Evolutionary conservation across 2,888 invertebrate genomes (phyloP).

Genomic region (Scaptomyza caliginosa): DNA sequence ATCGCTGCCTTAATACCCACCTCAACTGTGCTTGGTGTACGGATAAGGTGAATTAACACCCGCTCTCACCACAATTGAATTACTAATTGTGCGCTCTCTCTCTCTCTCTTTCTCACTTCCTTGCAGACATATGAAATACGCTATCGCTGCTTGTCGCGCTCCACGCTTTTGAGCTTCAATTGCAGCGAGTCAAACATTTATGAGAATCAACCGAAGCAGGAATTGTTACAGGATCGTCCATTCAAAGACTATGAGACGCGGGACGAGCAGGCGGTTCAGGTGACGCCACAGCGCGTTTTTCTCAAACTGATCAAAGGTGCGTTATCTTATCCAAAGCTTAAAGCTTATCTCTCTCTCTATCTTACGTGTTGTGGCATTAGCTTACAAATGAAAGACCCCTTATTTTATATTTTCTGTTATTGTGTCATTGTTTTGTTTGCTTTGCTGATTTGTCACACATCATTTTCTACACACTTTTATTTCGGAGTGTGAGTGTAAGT

Average conservation of each 20-base stretch:
- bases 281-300: slow-evolving; percentile 87
- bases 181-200: slow-evolving; percentile 75
- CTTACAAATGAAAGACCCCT: not conserved
- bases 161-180: slow-evolving; percentile 64
- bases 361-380: not conserved
- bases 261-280: slow-evolving; percentile 85
- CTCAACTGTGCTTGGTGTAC: slow-evolving; percentile 83
- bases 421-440: slow-evolving; percentile 61
- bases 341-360: not conserved
- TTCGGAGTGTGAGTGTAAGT: slow-evolving; percentile 28
- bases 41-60: slow-evolving; percentile 74
- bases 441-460: slow-evolving; percentile 64
- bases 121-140: slow-evolving; percentile 67
- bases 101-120: not conserved
- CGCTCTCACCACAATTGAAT: not conserved
- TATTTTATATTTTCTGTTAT: not conserved
- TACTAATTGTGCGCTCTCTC: not conserved
- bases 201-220: slow-evolving; percentile 71
- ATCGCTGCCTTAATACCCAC: slow-evolving; percentile 65
- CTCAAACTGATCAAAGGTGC: slow-evolving; percentile 87
- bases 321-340: slow-evolving; percentile 67
- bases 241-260: slow-evolving; percentile 82
- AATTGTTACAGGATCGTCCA: slow-evolving; percentile 62
- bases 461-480: slow-evolving; percentile 41
- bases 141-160: slow-evolving; percentile 76